Evolutionary conservation across 2,113 vertebrate species (phyloP), one percentile per base, ranked within the genome.

Genomic region (Hassar affinis): DNA sequence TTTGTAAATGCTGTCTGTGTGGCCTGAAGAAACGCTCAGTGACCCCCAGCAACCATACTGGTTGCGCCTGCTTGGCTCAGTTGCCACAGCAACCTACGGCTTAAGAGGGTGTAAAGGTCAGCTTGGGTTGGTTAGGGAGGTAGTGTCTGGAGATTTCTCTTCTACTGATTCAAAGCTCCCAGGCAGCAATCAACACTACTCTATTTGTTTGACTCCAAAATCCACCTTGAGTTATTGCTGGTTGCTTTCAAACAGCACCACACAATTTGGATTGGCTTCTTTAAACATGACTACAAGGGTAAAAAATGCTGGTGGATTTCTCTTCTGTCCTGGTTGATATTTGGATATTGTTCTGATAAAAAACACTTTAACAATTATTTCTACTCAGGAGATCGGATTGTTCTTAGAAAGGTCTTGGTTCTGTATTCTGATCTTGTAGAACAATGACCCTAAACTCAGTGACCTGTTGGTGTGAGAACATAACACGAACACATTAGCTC

Each of bases 61-160:
- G 76, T 69, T 85, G 45, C 18, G 49, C 57, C 78, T 72, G 78
- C 78, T 75, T 83, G 59, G 74, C 79, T 80, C 47, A 27, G 75
- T 84, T 80, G 79, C 80, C 42, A 77, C 38, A 69, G 85, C 83
- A 84, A 85, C 85, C 25, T n/a, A 35, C 62, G 61, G 57, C 76
- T 87, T 84, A 85, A 82, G 64, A 77, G 83, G 85, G 81, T 86
- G 64, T 80, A 87, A 87, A 84, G 86, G 88, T 86, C 81, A 85
- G 69, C 42, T 78, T 78, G 64, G 77, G 84, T 80, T 79, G 85
- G 85, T 80, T 54, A 81, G 79, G 49, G 49, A 76, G 62, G 84
- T 83, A 64, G 51, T 81, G 80, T 86, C 81, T 83, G 77, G 68
- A 81, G 83, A 83, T 86, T 85, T 86, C 78, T 84, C 66, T 45